Conservation (phyloP, 2,888 invertebrate genomes). For the Arge pagana region DNA sequence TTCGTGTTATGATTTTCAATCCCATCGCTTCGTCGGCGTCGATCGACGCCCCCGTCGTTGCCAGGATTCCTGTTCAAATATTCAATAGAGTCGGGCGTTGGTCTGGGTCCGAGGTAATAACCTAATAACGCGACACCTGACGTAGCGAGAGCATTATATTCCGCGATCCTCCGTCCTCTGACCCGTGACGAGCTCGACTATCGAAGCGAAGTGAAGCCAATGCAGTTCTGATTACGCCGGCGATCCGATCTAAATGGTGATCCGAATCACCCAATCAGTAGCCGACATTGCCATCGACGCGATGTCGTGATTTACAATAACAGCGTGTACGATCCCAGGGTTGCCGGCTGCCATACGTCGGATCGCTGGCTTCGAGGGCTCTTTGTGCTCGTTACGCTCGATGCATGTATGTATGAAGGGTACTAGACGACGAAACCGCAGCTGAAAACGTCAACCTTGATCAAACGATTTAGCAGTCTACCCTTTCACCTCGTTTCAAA, state of each 20-base stretch:
- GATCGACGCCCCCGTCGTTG: too few relatives aligned
- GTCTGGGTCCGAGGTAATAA: constrained; percentile 10
- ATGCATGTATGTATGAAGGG: too few relatives aligned
- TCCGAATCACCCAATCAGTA: constrained; percentile 31
- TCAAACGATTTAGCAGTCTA: too few relatives aligned
- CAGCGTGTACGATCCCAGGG: neutral
- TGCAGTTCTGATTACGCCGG: constrained; percentile 33
- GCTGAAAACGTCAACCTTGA: too few relatives aligned
- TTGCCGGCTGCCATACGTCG: constrained; percentile 8
- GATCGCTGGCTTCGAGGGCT: too few relatives aligned
- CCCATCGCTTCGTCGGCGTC: too few relatives aligned
- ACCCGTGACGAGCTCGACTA: neutral
- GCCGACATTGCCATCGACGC: constrained; percentile 24
- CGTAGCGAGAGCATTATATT: constrained; percentile 7
- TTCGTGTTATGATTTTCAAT: too few relatives aligned
- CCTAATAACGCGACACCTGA: constrained; percentile 14
- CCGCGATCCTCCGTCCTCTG: constrained; percentile 4
- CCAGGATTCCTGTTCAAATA: too few relatives aligned
- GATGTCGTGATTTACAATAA: constrained; percentile 22
- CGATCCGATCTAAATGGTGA: constrained; percentile 25
- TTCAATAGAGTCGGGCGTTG: constrained; percentile 1
- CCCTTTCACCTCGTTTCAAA: too few relatives aligned
- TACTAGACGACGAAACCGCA: too few relatives aligned
- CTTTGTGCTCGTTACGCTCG: too few relatives aligned
- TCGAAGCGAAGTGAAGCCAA: constrained; percentile 26